Conservation (phyloP, 1,140 invertebrate species). For the Chlorops oryzae region DNA sequence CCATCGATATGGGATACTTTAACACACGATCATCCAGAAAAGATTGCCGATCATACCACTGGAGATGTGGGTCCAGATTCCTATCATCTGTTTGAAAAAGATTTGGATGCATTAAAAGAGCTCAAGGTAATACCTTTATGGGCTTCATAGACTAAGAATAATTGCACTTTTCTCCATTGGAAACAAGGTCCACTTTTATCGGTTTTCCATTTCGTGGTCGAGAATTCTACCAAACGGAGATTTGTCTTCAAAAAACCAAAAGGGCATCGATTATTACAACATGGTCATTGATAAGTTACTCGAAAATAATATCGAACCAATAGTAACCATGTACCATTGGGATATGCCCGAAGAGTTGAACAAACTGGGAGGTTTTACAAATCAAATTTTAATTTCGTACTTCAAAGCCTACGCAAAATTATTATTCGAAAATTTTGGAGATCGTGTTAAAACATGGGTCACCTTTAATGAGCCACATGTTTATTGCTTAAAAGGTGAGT, state of each 20-base stretch:
- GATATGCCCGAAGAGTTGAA: slow-evolving; percentile 55
- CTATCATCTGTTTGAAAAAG: slow-evolving; percentile 51
- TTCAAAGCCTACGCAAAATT: slow-evolving; percentile 54
- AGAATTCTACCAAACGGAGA: slow-evolving; percentile 55
- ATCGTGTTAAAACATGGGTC: slow-evolving; percentile 44
- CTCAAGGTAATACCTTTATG: slow-evolving; percentile 22
- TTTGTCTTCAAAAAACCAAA: slow-evolving; percentile 50
- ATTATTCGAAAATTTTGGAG: slow-evolving; percentile 50
- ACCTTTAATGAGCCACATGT: slow-evolving; percentile 51
- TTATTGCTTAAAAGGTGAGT: slow-evolving; percentile 41
- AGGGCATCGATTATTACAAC: slow-evolving; percentile 60
- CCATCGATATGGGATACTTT: slow-evolving; percentile 55
- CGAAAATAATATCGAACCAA: slow-evolving; percentile 51
- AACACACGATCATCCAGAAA: slow-evolving; percentile 49
- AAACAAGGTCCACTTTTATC: slow-evolving; percentile 37
- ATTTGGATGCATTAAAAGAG: slow-evolving; percentile 49
- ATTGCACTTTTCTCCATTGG: not conserved
- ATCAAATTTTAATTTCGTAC: slow-evolving; percentile 49
- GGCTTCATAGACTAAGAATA: not conserved
- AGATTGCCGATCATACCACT: slow-evolving; percentile 46
- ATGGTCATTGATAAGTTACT: slow-evolving; percentile 56
- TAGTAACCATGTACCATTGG: slow-evolving; percentile 57
- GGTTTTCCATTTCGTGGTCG: slow-evolving; percentile 55
- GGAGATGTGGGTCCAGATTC: slow-evolving; percentile 53
- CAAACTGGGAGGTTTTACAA: slow-evolving; percentile 57